A percentile compares a stretch with the other conserved stretches of the same genome.
Conservation (phyloP, 1,140 invertebrate genomes). For the Elymnias hypermnestra region DNA sequence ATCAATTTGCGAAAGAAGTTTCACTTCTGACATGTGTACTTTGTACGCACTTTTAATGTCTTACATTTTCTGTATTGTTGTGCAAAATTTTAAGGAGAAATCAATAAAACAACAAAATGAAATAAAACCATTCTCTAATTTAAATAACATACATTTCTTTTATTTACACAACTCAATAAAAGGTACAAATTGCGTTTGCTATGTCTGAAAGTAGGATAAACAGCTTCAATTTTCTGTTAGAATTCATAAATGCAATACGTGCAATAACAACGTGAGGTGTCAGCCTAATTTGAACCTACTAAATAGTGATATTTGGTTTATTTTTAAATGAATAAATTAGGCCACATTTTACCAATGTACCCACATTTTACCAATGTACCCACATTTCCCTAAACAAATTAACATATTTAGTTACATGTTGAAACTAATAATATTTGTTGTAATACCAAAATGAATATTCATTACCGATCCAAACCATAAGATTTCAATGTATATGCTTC, state of each 20-base stretch:
- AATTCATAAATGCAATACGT: conserved; percentile 29
- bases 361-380: neutral
- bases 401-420: too few species aligned
- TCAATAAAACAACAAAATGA: conserved; percentile 25
- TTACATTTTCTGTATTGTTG: too few species aligned
- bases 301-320: neutral
- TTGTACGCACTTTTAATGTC: too few species aligned
- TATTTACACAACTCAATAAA: conserved; percentile 58
- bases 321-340: conserved; percentile 5
- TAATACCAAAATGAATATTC: too few species aligned
- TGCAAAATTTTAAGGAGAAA: neutral
- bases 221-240: conserved; percentile 3
- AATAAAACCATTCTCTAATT: conserved; percentile 52
- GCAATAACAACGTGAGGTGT: neutral
- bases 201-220: neutral
- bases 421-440: too few species aligned
- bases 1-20: neutral
- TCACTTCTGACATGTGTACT: too few species aligned
- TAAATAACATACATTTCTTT: conserved; percentile 49
- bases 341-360: neutral
- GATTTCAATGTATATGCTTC: too few species aligned
- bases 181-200: conserved; percentile 25
- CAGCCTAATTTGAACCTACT: conserved; percentile 4
- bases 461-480: too few species aligned
- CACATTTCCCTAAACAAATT: too few species aligned